Percentiles rank a stretch among this genome's conserved stretches.
phyloP scores from a whole-genome alignment of 2,888 invertebrate genomes.

The Clanis bilineata region DNA sequence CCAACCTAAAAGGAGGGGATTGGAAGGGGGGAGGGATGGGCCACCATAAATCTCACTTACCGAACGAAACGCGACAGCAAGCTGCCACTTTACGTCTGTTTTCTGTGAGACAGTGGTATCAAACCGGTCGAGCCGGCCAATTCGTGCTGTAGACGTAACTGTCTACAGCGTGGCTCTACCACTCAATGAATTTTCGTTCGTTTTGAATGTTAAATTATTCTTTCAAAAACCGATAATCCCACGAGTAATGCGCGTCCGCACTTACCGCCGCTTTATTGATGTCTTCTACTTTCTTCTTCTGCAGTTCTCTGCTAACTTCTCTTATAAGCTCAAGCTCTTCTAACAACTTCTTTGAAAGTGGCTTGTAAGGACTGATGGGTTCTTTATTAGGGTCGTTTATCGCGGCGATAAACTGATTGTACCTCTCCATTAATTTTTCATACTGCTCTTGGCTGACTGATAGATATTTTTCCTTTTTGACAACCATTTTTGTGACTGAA shows the following conservation, averaged over 20 bases:
- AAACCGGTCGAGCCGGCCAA: no score
- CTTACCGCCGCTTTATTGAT: constrained; percentile 48
- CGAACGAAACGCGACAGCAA: no score
- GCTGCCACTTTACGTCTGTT: no score
- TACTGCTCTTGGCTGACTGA: constrained; percentile 35
- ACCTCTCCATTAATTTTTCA: constrained; percentile 28
- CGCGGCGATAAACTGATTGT: constrained; percentile 31
- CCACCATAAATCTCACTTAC: no score
- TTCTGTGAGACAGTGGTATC: no score
- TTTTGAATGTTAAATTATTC: no score
- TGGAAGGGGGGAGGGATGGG: no score
- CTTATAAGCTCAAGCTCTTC: constrained; percentile 54
- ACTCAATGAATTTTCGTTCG: no score
- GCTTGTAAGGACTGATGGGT: constrained; percentile 47
- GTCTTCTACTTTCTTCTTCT: constrained; percentile 61
- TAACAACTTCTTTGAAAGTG: constrained; percentile 34
- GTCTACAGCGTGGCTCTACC: no score
- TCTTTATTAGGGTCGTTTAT: constrained; percentile 28
- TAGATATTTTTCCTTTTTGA: constrained; percentile 19
- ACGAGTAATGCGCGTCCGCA: neutral
- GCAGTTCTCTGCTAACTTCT: constrained; percentile 52
- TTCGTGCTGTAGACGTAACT: no score
- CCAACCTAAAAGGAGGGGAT: no score
- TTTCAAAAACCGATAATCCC: no score
- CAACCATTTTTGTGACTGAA: constrained; percentile 26